Percentiles rank a stretch among this genome's conserved stretches.
Conservation (phyloP, 1,140 invertebrate species). For the Drosophila santomea region DNA sequence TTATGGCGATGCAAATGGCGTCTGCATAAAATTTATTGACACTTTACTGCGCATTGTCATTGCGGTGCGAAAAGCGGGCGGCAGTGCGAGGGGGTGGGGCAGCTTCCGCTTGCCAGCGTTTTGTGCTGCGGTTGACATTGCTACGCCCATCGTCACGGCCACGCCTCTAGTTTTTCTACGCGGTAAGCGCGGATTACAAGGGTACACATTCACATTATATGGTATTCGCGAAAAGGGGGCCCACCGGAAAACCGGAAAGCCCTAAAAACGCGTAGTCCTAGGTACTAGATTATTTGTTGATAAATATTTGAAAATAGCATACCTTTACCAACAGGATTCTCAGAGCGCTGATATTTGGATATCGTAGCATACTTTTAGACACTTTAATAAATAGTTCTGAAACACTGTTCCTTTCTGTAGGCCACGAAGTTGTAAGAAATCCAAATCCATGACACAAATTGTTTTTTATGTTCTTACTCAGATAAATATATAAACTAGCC, state of each 20-base stretch:
- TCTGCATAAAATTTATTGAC: conserved; percentile 83
- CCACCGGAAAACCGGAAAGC: too few species aligned
- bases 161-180: conserved; percentile 20
- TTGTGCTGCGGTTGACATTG: conserved; percentile 73
- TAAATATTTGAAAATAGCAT: too few species aligned
- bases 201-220: not conserved
- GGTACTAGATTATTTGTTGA: too few species aligned
- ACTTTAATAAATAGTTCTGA: too few species aligned
- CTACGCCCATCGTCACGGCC: conserved; percentile 52
- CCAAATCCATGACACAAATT: too few species aligned
- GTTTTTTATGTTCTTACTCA: too few species aligned
- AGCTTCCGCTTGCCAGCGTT: conserved; percentile 57
- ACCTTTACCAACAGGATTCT: too few species aligned
- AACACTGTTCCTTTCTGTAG: too few species aligned
- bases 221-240: not conserved
- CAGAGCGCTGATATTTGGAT: too few species aligned
- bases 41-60: conserved; percentile 75
- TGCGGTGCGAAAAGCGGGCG: conserved; percentile 21
- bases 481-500: not conserved
- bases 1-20: conserved; percentile 77
- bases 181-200: conserved; percentile 2
- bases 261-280: too few species aligned
- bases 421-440: too few species aligned
- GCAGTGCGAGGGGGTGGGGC: not conserved
- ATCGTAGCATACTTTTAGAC: too few species aligned